Conservation (phyloP, 2,888 invertebrate species). For the Tachina fera region DNA sequence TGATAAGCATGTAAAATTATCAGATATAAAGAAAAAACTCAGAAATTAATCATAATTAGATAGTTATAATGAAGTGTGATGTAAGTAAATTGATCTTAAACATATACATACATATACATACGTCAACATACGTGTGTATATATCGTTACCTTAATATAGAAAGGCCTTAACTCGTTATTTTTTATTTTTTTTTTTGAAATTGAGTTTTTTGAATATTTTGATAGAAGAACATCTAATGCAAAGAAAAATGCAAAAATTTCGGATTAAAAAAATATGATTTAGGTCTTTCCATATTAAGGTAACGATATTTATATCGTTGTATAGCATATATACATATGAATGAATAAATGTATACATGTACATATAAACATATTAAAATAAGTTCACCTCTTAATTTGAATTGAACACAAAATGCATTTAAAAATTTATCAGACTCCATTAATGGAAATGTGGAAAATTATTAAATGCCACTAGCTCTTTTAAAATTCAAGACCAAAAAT, state of each 20-base stretch:
- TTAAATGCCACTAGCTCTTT: neutral
- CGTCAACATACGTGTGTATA: too few relatives aligned
- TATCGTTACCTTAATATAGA: too few relatives aligned
- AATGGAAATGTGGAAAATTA: neutral
- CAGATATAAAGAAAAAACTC: neutral
- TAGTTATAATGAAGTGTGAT: constrained; percentile 8
- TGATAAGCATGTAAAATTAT: constrained; percentile 39
- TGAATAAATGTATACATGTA: too few relatives aligned
- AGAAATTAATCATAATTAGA: neutral
- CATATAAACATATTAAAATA: too few relatives aligned
- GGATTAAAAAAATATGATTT: too few relatives aligned
- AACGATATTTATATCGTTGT: too few relatives aligned
- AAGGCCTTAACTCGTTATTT: too few relatives aligned
- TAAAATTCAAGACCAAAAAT: neutral
- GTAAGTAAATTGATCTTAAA: constrained; percentile 50
- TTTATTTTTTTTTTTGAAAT: too few relatives aligned
- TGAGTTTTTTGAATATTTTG: too few relatives aligned
- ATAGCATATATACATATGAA: neutral
- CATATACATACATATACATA: neutral
- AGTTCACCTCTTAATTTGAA: constrained; percentile 29
- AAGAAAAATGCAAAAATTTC: too few relatives aligned
- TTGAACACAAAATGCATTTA: neutral
- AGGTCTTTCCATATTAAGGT: too few relatives aligned
- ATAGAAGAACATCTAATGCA: too few relatives aligned
- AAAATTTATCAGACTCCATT: constrained; percentile 18